Conservation (phyloP, 2,797 vertebrate species). For the Karalla daura region DNA sequence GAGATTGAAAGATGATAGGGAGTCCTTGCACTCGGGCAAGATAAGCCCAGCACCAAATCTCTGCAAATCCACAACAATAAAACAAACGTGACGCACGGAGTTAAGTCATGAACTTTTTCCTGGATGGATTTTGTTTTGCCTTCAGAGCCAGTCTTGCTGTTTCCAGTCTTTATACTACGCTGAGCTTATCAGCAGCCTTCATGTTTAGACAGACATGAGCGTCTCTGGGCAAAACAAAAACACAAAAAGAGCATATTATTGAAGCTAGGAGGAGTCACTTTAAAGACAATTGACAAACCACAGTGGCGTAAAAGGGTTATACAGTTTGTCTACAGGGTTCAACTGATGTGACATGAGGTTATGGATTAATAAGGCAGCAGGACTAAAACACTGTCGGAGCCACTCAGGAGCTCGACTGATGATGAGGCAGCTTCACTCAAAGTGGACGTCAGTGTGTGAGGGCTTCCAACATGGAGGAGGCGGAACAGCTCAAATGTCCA, state of each 20-base stretch:
- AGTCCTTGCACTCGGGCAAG: background rate
- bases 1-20: background rate
- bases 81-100: background rate
- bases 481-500: slow-evolving; percentile 47
- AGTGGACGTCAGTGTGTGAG: slow-evolving; percentile 58
- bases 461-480: slow-evolving; percentile 46
- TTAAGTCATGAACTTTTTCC: background rate
- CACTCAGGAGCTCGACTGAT: slow-evolving; percentile 45
- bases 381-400: slow-evolving; percentile 62
- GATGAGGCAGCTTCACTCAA: slow-evolving; percentile 61
- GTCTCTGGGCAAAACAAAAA: background rate
- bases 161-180: background rate
- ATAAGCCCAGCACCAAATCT: background rate
- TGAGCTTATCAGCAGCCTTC: slow-evolving; percentile 6
- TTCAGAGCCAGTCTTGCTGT: background rate
- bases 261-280: background rate
- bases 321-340: slow-evolving; percentile 33
- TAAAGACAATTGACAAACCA: background rate
- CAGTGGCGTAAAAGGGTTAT: background rate
- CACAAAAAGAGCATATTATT: background rate
- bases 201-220: background rate
- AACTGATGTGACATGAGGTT: slow-evolving; percentile 48
- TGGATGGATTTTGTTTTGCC: background rate
- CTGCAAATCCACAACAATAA: background rate
- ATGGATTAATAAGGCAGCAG: slow-evolving; percentile 61